A percentile compares a stretch with the other conserved stretches of the same genome.
Conservation (phyloP, 2,888 invertebrate genomes). For the Megamerina dolium region DNA sequence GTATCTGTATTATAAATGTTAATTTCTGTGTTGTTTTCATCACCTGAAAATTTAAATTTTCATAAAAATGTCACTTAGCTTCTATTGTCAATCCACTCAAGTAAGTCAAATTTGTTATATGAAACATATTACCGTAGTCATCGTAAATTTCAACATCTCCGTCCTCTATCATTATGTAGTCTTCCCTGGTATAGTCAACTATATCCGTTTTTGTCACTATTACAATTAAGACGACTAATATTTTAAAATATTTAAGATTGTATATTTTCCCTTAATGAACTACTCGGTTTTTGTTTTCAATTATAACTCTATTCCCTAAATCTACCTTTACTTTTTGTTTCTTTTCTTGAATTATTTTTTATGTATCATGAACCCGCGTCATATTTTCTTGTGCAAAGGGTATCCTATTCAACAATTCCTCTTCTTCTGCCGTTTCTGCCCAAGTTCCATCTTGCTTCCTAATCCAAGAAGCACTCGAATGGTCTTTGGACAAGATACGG, state of each 20-base stretch:
- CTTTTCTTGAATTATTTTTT: too few species aligned
- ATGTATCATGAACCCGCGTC: too few species aligned
- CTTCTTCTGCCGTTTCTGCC: too few species aligned
- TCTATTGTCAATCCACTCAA: not conserved
- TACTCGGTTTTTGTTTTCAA: not conserved
- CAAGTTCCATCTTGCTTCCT: too few species aligned
- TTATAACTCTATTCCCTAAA: slow-evolving; percentile 1
- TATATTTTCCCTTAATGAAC: not conserved
- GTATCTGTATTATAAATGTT: slow-evolving; percentile 4
- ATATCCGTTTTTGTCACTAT: not conserved
- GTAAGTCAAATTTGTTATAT: slow-evolving; percentile 3
- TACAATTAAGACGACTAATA: not conserved
- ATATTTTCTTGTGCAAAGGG: too few species aligned
- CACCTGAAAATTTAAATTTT: not conserved
- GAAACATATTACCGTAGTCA: slow-evolving; percentile 1
- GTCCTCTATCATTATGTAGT: not conserved
- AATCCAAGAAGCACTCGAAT: too few species aligned
- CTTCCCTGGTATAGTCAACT: slow-evolving; percentile 5
- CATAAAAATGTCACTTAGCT: not conserved
- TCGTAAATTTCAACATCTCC: not conserved
- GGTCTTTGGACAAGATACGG: too few species aligned
- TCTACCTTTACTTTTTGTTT: not conserved
- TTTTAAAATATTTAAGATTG: not conserved
- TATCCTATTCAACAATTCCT: too few species aligned
- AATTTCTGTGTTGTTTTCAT: slow-evolving; percentile 7